These are phyloP conservation scores for Hippocampus comes DNA, from an alignment of 2,113 vertebrate species.

Conservation along the genomic window DNA sequence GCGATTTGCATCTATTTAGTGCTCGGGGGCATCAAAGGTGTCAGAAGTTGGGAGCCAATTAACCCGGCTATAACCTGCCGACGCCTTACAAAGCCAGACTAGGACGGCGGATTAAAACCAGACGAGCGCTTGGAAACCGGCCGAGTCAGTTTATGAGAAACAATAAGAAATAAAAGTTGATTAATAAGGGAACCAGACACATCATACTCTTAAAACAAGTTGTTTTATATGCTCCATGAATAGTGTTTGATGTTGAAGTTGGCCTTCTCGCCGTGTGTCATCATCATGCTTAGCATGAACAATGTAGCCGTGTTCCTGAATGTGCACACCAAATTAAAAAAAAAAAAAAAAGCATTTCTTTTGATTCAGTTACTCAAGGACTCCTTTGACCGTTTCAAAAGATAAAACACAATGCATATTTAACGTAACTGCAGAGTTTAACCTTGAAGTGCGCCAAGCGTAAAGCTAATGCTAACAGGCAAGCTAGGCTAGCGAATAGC, in stretches of 20 bases:
- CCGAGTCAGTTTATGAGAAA: neutral
- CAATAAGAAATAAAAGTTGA: neutral
- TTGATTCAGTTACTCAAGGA: too few relatives aligned
- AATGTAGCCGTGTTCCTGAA: too few relatives aligned
- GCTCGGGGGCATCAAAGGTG: constrained; percentile 25
- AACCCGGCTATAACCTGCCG: constrained; percentile 27
- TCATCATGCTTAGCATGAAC: too few relatives aligned
- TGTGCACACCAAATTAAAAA: too few relatives aligned
- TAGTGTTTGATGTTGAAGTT: neutral
- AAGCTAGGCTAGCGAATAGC: too few relatives aligned
- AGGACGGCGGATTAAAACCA: neutral
- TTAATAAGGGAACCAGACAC: neutral
- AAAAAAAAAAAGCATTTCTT: too few relatives aligned
- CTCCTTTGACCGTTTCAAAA: too few relatives aligned
- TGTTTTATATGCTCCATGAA: neutral
- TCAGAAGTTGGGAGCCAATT: constrained; percentile 49
- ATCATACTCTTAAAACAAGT: neutral
- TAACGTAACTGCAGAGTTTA: too few relatives aligned
- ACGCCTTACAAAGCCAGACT: constrained; percentile 4
- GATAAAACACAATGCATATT: neutral
- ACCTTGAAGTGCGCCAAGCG: too few relatives aligned
- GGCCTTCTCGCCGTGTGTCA: too few relatives aligned
- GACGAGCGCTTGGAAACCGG: neutral
- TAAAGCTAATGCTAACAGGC: too few relatives aligned
- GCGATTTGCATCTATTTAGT: constrained; percentile 54